Conservation (phyloP, 2,113 vertebrate genomes). For the Orycteropus afer region DNA sequence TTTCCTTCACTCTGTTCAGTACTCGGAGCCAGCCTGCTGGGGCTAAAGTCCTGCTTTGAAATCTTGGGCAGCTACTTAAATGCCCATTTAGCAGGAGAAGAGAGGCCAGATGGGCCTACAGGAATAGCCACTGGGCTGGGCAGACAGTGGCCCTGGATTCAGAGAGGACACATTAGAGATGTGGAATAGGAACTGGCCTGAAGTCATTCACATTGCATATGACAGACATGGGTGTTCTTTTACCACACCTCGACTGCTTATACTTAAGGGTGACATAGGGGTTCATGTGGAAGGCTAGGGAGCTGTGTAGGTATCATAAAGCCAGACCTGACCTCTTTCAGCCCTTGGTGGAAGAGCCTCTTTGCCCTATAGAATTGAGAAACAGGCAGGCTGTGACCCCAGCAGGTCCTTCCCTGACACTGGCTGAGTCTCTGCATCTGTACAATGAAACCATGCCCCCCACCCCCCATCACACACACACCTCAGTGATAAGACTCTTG, state of each 20-base stretch:
- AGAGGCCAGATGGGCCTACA: not conserved
- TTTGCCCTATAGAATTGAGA: not conserved
- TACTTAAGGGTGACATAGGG: not conserved
- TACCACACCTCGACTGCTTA: not conserved
- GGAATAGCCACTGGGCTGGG: not conserved
- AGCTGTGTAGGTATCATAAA: not conserved
- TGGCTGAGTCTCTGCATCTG: not conserved
- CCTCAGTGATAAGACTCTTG: not conserved
- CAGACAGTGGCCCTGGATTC: not conserved
- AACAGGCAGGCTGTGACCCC: not conserved
- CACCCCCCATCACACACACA: too few relatives aligned
- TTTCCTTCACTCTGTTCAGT: not conserved
- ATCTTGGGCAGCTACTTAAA: not conserved
- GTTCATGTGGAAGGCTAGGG: not conserved
- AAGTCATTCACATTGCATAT: not conserved
- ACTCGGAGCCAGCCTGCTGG: not conserved
- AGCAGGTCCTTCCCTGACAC: not conserved
- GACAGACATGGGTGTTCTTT: not conserved
- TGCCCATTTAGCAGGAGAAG: not conserved
- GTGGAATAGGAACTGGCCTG: not conserved
- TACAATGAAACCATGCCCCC: not conserved
- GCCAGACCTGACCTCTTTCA: not conserved
- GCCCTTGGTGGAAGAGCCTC: not conserved
- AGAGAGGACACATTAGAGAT: not conserved
- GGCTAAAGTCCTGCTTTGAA: conserved; percentile 23